These are phyloP conservation scores for Myotis findleyi DNA, from an alignment of 2,797 vertebrate species.

Conservation along the genomic window DNA sequence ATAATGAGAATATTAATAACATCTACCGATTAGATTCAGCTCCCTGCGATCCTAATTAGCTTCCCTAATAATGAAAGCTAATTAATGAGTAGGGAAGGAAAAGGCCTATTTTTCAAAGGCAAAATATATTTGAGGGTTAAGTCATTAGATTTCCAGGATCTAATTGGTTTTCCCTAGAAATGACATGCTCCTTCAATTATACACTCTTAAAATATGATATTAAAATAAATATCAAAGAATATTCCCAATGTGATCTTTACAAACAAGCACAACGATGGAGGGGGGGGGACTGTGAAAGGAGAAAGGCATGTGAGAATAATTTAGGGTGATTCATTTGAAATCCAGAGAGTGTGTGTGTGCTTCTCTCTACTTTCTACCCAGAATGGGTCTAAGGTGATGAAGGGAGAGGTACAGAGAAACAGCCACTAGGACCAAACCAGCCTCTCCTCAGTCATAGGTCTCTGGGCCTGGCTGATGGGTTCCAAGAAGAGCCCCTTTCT, in stretches of 20 bases:
- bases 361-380: not conserved
- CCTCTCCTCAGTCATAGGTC: not conserved
- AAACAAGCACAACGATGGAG: not conserved
- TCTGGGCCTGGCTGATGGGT: not conserved
- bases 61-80: not conserved
- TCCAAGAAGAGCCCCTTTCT: not conserved
- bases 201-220: constrained; percentile 55
- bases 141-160: constrained; percentile 10
- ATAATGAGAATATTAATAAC: constrained; percentile 31
- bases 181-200: constrained; percentile 43
- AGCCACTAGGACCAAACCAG: not conserved
- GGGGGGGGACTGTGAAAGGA: not conserved
- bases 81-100: not conserved
- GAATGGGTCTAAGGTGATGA: not conserved
- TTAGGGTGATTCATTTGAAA: not conserved
- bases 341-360: not conserved
- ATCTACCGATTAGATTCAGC: constrained; percentile 12
- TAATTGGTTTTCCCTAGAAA: constrained; percentile 26
- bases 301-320: not conserved
- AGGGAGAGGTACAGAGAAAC: not conserved
- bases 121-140: constrained; percentile 49
- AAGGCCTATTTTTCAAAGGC: constrained; percentile 33
- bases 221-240: constrained; percentile 68
- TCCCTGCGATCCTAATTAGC: constrained; percentile 14
- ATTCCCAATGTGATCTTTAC: constrained; percentile 38